A percentile compares a stretch with the other conserved stretches of the same genome.
Evolutionary conservation across 2,797 vertebrate species (phyloP).

Genomic region (Sebastiscus albofasciatus): DNA sequence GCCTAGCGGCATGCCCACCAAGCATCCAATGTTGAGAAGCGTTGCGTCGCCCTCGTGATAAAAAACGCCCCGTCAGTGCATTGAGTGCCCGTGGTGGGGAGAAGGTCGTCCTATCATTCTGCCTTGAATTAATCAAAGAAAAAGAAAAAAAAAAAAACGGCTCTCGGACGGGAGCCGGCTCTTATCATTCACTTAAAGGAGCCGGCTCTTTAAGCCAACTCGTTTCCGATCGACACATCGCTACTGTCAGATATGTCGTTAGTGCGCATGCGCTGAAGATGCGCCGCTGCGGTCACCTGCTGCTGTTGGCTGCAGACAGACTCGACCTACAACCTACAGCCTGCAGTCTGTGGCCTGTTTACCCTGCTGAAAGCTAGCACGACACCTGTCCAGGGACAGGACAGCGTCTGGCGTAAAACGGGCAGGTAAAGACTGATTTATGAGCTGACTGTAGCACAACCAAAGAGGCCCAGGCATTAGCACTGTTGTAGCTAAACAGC

Average conservation of each 20-base stretch:
- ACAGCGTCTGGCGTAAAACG: constrained; percentile 14
- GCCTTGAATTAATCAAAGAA: no score
- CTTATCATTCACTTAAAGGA: no score
- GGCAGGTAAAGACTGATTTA: constrained; percentile 57
- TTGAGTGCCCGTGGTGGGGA: no score
- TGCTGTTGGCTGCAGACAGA: constrained; percentile 33
- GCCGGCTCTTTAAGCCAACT: no score
- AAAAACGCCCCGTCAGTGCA: no score
- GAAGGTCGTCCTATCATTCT: no score
- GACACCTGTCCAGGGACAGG: constrained; percentile 12
- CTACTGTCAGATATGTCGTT: not conserved
- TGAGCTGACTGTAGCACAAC: not conserved
- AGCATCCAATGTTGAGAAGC: no score
- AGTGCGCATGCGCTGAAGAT: constrained; percentile 50
- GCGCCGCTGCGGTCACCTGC: constrained; percentile 51
- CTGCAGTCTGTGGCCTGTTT: constrained; percentile 6
- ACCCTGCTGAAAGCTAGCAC: constrained; percentile 3
- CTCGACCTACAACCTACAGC: constrained; percentile 72
- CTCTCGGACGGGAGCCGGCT: no score
- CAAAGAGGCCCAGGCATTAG: not conserved
- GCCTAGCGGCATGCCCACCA: no score
- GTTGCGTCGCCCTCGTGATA: no score
- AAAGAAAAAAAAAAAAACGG: no score
- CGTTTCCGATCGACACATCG: no score
- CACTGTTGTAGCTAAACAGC: not conserved